Evolutionary conservation across 2,797 vertebrate genomes (phyloP).

Genomic region (Podargus strigoides): DNA sequence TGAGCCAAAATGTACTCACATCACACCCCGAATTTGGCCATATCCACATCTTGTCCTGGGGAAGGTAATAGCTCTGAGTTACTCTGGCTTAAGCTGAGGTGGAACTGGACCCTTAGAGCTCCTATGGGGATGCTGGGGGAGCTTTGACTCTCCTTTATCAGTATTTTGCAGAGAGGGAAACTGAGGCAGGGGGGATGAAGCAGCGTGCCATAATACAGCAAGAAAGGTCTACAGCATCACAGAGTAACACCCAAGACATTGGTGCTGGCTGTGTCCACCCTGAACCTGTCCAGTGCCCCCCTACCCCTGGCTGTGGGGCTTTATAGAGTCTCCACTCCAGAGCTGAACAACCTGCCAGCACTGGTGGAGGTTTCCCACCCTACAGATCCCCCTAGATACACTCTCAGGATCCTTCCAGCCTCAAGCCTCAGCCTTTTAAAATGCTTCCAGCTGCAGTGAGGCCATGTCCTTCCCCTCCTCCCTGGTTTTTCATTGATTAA

Average conservation of each 20-base stretch:
- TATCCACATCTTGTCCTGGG: not conserved
- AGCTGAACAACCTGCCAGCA: not conserved
- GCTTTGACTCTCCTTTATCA: fast-evolving
- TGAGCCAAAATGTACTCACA: not conserved
- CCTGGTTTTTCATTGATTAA: conserved; percentile 56
- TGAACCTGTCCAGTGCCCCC: not conserved
- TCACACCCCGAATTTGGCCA: not conserved
- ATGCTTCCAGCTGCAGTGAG: not conserved
- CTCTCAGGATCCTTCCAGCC: not conserved
- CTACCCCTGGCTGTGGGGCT: fast-evolving
- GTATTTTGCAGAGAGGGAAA: not conserved
- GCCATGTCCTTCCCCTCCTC: conserved; percentile 23
- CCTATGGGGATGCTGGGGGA: not conserved
- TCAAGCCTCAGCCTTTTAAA: not conserved
- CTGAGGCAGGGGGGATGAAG: not conserved
- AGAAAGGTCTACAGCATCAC: not conserved
- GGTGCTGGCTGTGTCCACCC: not conserved
- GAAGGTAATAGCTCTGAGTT: not conserved
- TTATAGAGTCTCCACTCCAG: not conserved
- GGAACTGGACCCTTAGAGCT: not conserved
- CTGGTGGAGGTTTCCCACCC: not conserved
- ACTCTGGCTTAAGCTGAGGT: not conserved
- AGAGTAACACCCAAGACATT: not conserved
- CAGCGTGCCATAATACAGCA: not conserved
- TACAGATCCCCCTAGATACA: not conserved